Base-by-base conservation (phyloP, 1,140 invertebrate species). In the Bombus superbus region DNA sequence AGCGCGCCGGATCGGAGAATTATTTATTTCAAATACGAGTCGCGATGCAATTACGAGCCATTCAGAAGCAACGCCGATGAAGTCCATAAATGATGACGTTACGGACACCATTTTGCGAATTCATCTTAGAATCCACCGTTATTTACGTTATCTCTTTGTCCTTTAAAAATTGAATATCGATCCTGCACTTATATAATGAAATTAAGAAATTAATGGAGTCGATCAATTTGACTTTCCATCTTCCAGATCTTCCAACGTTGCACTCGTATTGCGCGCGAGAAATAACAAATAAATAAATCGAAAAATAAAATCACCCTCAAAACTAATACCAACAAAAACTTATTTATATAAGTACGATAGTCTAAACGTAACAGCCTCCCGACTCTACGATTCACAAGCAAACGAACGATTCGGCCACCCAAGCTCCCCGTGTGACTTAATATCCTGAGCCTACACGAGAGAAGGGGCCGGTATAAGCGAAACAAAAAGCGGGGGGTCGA, bases 381-480 rank as follows among this genome's bases (percentile, higher is more conserved):
- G 8, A 18, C 40, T 9, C 18, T 13, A n/a, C 25, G 38, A 71
- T 42, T 38, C 69, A 42, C 59, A 62, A 62, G 28, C 59, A 1
- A 42, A 13, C 62, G 62, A 40, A 18, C 25, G 25, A 72, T 72
- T 72, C 25, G 69, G 13, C 40, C 40, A 32, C 40, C 71, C 71
- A 44, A 44, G 28, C 38, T 44, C n/a, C 8, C 71, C 71, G 44
- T 3, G 40, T 13, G 25, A 28, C 28, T 13, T 10, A 28, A 25
- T 75, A 57, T 81, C 83, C 32, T 68, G 72, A 74, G 13, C 8
- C 71, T 44, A 44, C 28, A 73, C 75, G 77, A 32, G 71, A 78
- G 85, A 66, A 73, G 44, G 81, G 82, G 78, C 81, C 73, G 71
- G 75, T 74, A 76, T 83, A 11, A 72, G 64, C 28, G 69, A 66